These are phyloP conservation scores for Poecile montanus DNA, from an alignment of 2,797 vertebrate species.

Conservation along the genomic window DNA sequence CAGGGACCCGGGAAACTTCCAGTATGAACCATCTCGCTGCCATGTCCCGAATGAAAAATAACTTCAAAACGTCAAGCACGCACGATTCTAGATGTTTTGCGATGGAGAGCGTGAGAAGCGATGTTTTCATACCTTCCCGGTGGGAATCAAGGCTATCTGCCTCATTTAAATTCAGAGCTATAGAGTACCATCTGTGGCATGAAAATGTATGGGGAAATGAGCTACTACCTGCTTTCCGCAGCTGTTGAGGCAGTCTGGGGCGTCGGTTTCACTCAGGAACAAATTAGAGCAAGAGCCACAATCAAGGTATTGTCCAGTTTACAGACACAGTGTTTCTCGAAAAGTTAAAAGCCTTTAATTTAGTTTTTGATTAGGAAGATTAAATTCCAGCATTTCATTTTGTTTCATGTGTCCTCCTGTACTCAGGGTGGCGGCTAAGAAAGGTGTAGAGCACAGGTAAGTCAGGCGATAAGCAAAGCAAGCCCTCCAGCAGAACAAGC, in stretches of 20 bases:
- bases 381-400: background rate
- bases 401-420: background rate
- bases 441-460: background rate
- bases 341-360: background rate
- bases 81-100: background rate
- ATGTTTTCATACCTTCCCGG: rapidly evolving
- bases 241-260: background rate
- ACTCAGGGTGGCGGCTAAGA: background rate
- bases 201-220: background rate
- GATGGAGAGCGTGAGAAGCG: rapidly evolving
- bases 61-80: rapidly evolving
- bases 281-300: background rate
- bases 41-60: background rate
- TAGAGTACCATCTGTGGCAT: rapidly evolving
- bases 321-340: background rate
- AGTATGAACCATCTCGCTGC: rapidly evolving
- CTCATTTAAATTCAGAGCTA: background rate
- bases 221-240: background rate
- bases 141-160: background rate
- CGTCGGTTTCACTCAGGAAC: background rate
- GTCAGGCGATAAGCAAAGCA: background rate
- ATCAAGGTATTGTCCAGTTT: background rate
- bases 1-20: background rate
- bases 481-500: background rate
- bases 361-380: background rate